phyloP scores from a whole-genome alignment of 2,797 vertebrate genomes.

The Gila robusta region DNA sequence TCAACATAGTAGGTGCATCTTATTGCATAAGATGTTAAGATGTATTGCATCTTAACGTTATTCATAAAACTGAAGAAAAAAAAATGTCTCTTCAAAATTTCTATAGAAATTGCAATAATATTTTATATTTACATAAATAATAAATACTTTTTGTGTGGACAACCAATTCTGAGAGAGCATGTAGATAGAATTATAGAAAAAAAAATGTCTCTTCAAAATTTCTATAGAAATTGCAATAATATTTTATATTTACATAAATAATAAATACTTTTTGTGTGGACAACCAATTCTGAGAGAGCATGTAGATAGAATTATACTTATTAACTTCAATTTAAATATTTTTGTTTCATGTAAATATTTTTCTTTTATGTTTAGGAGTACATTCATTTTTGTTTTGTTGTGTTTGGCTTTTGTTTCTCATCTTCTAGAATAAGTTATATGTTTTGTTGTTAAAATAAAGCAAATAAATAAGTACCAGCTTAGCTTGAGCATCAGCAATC shows the following conservation, averaged over 20 bases:
- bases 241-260: not conserved
- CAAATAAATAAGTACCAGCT: constrained; percentile 85
- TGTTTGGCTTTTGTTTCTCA: not conserved
- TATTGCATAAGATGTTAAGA: too few species aligned
- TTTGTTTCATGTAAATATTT: too few species aligned
- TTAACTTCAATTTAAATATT: not conserved
- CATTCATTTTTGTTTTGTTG: not conserved
- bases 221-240: not conserved
- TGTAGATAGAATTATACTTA: not conserved
- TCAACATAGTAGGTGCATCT: not conserved
- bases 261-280: not conserved
- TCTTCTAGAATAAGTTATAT: not conserved
- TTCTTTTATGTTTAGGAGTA: too few species aligned
- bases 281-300: not conserved
- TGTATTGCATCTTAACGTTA: not conserved
- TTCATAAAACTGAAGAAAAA: not conserved
- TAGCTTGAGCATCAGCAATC: constrained; percentile 99
- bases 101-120: not conserved
- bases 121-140: not conserved
- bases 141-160: not conserved
- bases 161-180: not conserved
- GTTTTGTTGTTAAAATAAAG: not conserved
- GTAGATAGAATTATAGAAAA: not conserved
- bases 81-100: too few species aligned
- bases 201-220: not conserved